Evolutionary conservation across 2,113 vertebrate species (phyloP).

Genomic region (Lamprologus sp.): DNA sequence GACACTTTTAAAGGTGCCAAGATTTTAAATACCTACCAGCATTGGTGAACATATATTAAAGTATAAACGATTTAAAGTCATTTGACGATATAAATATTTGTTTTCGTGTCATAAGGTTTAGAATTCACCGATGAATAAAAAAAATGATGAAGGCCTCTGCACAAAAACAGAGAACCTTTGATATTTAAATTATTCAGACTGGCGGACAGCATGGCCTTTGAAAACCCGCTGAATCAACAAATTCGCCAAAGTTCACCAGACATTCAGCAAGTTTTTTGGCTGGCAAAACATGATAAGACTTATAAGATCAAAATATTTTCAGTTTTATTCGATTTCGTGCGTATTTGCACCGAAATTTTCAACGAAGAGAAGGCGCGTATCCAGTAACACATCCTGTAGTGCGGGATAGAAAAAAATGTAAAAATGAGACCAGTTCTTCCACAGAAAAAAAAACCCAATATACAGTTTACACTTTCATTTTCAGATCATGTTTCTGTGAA

Average conservation of each 20-base stretch:
- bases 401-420: too few species aligned
- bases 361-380: neutral
- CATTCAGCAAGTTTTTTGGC: neutral
- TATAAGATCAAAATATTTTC: neutral
- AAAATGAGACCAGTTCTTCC: neutral
- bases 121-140: neutral
- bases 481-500: neutral
- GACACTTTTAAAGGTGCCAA: neutral
- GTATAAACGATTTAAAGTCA: neutral
- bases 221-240: neutral
- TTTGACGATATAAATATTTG: neutral
- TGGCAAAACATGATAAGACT: neutral
- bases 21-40: neutral
- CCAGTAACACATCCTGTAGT: neutral
- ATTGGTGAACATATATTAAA: neutral
- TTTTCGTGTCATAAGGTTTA: neutral
- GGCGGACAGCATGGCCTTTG: neutral
- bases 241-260: neutral
- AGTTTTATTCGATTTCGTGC: neutral
- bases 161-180: neutral
- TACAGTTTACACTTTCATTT: neutral
- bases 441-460: accelerated
- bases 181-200: neutral
- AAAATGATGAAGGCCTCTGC: neutral
- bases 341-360: neutral